phyloP scores from a whole-genome alignment of 2,888 invertebrate species.

The Clistopyga incitator region DNA sequence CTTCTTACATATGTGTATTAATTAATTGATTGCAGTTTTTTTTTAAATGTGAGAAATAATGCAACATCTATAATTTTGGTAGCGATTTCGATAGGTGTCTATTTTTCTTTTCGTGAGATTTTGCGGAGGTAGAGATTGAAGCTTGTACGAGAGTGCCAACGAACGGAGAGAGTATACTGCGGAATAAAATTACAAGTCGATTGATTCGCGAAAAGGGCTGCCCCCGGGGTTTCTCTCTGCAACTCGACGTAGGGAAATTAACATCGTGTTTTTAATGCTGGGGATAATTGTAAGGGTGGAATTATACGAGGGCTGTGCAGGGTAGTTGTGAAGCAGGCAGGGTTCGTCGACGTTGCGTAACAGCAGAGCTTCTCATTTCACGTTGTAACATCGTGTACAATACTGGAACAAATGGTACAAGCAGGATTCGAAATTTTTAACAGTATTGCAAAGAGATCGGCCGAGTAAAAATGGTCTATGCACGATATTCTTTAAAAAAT shows the following conservation, averaged over 20 bases:
- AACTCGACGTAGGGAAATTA: constrained; percentile 80
- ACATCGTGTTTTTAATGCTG: constrained; percentile 84
- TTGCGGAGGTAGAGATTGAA: background rate
- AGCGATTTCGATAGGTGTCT: constrained; percentile 6
- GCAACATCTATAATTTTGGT: background rate
- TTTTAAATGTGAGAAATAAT: no score
- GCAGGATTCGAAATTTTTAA: background rate
- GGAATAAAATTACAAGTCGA: constrained; percentile 82
- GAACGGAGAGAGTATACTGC: constrained; percentile 36
- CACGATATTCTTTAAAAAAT: background rate
- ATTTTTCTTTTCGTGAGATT: constrained; percentile 34
- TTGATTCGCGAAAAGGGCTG: constrained; percentile 80
- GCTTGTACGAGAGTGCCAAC: constrained; percentile 22
- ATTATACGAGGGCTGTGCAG: constrained; percentile 80
- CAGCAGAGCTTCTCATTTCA: constrained; percentile 69
- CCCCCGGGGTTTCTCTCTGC: constrained; percentile 37
- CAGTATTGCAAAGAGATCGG: background rate
- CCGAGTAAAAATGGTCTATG: background rate
- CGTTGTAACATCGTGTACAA: background rate
- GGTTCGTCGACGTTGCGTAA: constrained; percentile 71
- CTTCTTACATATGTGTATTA: no score
- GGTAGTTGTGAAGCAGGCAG: constrained; percentile 73
- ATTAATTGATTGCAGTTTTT: no score
- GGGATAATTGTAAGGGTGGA: constrained; percentile 84
- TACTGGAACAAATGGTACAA: constrained; percentile 4